A percentile compares a stretch with the other conserved stretches of the same genome.
Evolutionary conservation across 1,140 invertebrate species (phyloP).

Genomic region (Rhynchophorus ferrugineus): DNA sequence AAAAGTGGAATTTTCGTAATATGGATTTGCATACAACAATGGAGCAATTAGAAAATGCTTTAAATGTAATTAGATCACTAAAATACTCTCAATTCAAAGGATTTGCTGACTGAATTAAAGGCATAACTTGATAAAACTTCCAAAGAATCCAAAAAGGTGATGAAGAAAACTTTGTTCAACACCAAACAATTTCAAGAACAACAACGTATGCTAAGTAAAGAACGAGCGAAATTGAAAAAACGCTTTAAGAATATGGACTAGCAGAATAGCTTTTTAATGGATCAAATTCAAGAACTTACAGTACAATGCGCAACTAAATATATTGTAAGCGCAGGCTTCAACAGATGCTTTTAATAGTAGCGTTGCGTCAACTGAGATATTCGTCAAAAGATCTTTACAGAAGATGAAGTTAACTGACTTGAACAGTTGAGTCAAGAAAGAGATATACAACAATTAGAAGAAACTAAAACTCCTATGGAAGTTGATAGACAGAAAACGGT

Average conservation of each 20-base stretch:
- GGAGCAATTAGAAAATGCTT: constrained; percentile 51
- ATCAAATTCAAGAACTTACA: constrained; percentile 77
- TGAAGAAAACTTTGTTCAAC: constrained; percentile 51
- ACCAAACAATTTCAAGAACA: constrained; percentile 56
- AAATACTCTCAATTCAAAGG: constrained; percentile 74
- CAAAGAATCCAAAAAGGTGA: constrained; percentile 46
- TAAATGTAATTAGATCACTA: constrained; percentile 53
- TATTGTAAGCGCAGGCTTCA: constrained; percentile 51
- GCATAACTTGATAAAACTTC: constrained; percentile 49
- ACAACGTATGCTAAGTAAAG: constrained; percentile 55
- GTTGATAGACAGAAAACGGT: constrained; percentile 60
- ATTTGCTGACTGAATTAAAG: constrained; percentile 66
- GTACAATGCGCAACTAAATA: constrained; percentile 67
- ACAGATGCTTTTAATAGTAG: constrained; percentile 29
- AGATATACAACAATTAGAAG: constrained; percentile 76
- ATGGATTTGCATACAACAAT: constrained; percentile 57
- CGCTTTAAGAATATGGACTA: constrained; percentile 63
- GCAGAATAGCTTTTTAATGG: constrained; percentile 70
- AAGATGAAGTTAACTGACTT: constrained; percentile 64
- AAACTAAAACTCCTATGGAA: constrained; percentile 54
- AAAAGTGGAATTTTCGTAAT: constrained; percentile 49
- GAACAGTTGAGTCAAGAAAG: constrained; percentile 86
- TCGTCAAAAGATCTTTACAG: constrained; percentile 55
- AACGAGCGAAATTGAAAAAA: constrained; percentile 59
- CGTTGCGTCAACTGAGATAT: constrained; percentile 40